phyloP scores from a whole-genome alignment of 2,113 vertebrate species.

The Callopanchax toddi region DNA sequence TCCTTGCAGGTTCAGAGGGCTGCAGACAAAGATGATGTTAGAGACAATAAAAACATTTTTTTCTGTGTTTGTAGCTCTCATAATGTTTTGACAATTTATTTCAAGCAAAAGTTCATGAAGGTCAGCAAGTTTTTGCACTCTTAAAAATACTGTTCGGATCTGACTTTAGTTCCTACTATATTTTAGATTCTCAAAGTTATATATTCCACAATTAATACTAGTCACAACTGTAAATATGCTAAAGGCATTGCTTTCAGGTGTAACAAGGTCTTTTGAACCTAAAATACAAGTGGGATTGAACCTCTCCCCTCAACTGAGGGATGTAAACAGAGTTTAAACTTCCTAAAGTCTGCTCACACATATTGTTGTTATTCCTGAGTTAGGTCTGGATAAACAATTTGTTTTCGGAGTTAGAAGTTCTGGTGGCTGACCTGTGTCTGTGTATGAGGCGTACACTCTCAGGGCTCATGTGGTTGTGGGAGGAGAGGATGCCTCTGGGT shows the following conservation, averaged over 20 bases:
- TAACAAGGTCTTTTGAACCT: no score
- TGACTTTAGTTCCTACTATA: no score
- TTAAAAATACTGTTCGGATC: neutral
- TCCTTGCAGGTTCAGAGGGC: conserved; percentile 91
- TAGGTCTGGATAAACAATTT: no score
- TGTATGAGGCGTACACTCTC: conserved; percentile 90
- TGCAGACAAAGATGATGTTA: conserved; percentile 75
- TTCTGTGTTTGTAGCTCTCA: no score
- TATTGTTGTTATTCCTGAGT: neutral
- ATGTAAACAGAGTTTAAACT: no score
- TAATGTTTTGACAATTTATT: neutral
- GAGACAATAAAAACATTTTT: neutral
- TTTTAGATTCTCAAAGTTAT: no score
- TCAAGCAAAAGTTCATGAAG: neutral
- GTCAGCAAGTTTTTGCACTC: neutral
- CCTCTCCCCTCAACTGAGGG: no score
- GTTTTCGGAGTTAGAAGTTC: neutral
- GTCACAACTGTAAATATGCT: no score
- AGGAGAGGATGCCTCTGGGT: conserved; percentile 84
- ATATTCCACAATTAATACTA: no score
- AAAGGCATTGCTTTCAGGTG: neutral
- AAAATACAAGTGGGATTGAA: no score
- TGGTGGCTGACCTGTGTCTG: conserved; percentile 86
- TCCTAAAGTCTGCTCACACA: neutral
- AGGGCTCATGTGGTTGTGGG: conserved; percentile 90